phyloP scores from a whole-genome alignment of 2,797 vertebrate genomes.

The Syngnathus rostellatus region DNA sequence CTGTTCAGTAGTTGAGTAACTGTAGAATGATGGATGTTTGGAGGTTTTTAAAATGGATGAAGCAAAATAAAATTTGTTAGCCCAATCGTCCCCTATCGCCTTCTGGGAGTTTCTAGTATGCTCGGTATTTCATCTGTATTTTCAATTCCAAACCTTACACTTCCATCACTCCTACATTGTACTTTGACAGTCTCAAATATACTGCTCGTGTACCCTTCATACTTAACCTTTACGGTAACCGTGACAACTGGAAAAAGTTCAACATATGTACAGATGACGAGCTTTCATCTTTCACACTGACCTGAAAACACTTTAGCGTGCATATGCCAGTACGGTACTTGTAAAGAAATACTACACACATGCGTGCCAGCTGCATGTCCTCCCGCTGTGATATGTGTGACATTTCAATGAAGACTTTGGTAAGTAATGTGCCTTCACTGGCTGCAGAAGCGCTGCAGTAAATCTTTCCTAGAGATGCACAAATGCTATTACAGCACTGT shows the following conservation, averaged over 20 bases:
- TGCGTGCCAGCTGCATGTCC: neutral
- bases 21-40: neutral
- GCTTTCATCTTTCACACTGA: neutral
- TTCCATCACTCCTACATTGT: neutral
- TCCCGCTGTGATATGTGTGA: neutral
- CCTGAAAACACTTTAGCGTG: neutral
- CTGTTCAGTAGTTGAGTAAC: slow-evolving; percentile 3
- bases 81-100: neutral
- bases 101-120: neutral
- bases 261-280: neutral
- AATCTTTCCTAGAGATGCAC: neutral
- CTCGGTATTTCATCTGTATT: neutral
- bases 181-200: neutral
- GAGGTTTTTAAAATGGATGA: neutral
- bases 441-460: neutral
- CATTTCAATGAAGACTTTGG: slow-evolving; percentile 2
- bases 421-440: neutral
- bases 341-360: neutral
- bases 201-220: neutral
- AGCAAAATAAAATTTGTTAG: neutral
- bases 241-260: neutral
- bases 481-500: neutral
- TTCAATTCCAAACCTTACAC: neutral
- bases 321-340: neutral
- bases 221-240: neutral